These are phyloP conservation scores for Neolamprologus ventralis DNA, from an alignment of 2,113 vertebrate genomes.

Conservation along the genomic window DNA sequence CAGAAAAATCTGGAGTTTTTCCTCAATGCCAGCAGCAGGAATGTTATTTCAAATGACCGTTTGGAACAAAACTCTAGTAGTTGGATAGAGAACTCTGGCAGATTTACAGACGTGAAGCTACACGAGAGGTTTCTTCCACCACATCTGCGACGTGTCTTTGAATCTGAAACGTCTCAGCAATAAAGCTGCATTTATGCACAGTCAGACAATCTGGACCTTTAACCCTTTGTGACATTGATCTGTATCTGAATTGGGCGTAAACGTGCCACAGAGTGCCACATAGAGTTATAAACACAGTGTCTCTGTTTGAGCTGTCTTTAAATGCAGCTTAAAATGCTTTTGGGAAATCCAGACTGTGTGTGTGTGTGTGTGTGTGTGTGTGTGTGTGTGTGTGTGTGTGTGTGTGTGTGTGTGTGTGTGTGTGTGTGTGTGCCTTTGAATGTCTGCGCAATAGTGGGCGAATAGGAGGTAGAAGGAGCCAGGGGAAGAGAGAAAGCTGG, in stretches of 20 bases:
- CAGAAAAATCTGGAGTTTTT: neutral
- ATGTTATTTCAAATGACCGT: neutral
- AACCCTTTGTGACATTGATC: neutral
- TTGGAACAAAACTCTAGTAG: neutral
- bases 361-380: neutral
- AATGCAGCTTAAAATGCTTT: neutral
- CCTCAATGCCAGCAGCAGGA: neutral
- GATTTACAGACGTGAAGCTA: neutral
- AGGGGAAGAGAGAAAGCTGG: neutral
- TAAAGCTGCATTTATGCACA: neutral
- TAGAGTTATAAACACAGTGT: neutral
- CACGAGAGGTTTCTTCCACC: neutral
- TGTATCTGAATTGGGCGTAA: neutral
- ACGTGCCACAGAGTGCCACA: neutral
- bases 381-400: neutral
- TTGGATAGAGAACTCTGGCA: neutral
- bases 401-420: neutral
- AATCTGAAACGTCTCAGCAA: slow-evolving; percentile 7
- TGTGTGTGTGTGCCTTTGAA: neutral
- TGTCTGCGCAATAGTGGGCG: neutral
- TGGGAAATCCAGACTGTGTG: slow-evolving; percentile 9
- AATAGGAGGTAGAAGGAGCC: neutral
- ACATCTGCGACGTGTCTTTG: neutral
- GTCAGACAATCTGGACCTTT: neutral
- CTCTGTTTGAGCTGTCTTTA: neutral